Conservation (phyloP, 1,140 invertebrate species). For the Tetragnatha versicolor region DNA sequence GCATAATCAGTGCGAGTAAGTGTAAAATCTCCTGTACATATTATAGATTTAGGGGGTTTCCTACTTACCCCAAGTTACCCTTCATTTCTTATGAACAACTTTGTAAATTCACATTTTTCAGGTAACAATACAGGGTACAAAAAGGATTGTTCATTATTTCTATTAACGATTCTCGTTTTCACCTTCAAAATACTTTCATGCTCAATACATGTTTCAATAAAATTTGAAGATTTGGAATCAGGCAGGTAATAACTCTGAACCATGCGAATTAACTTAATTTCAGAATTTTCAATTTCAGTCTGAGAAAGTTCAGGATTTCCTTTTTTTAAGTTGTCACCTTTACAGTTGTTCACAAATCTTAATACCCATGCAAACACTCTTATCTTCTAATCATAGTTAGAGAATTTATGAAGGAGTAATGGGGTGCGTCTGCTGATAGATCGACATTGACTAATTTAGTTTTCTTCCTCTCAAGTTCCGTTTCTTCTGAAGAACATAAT, state of each 20-base stretch:
- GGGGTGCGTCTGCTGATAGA: not conserved
- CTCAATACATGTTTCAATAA: not conserved
- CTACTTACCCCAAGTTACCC: too few species aligned
- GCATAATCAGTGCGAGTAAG: too few species aligned
- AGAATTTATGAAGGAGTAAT: not conserved
- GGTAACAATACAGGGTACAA: not conserved
- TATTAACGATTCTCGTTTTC: not conserved
- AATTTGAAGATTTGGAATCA: not conserved
- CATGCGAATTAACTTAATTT: not conserved
- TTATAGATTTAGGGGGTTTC: too few species aligned
- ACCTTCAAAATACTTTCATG: not conserved
- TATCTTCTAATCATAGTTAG: not conserved
- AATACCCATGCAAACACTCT: not conserved
- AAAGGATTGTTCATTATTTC: not conserved
- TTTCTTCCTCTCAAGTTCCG: not conserved
- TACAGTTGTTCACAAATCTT: constrained; percentile 1
- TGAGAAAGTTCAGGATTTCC: not conserved
- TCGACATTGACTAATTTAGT: not conserved
- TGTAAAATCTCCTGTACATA: too few species aligned
- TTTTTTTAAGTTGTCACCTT: not conserved
- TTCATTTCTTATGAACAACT: not conserved
- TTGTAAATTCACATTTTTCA: not conserved
- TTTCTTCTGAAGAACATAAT: not conserved
- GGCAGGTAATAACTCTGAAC: not conserved
- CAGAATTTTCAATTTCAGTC: not conserved